Percentiles rank a stretch among this genome's conserved stretches.
These are phyloP conservation scores for Darevskia mixta DNA, from an alignment of 2,797 vertebrate species.

Conservation along the genomic window DNA sequence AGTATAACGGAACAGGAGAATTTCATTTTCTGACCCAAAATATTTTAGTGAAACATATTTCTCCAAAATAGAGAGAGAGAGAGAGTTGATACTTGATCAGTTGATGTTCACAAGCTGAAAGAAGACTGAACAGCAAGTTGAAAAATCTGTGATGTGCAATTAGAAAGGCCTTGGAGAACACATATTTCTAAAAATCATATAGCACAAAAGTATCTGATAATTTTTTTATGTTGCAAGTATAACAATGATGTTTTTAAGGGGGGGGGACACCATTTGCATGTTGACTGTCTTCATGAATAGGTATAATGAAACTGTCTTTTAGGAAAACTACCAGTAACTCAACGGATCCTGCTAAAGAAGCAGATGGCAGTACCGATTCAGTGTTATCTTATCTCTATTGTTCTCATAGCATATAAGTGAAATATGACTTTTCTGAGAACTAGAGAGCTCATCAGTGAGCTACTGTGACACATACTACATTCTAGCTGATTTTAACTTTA, in stretches of 20 bases:
- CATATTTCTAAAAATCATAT: constrained; percentile 50
- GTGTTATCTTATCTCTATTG: constrained; percentile 42
- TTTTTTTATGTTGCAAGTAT: constrained; percentile 19
- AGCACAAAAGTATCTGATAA: constrained; percentile 54
- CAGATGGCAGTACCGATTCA: constrained; percentile 26
- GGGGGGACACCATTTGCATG: neutral
- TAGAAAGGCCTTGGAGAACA: constrained; percentile 55
- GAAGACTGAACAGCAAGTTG: constrained; percentile 55
- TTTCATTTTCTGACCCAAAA: neutral
- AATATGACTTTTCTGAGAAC: constrained; percentile 49
- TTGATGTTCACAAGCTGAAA: constrained; percentile 55
- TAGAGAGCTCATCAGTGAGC: constrained; percentile 47
- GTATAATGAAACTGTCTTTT: constrained; percentile 32
- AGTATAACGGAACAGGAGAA: neutral
- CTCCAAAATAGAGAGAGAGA: constrained; percentile 14
- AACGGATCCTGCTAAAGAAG: constrained; percentile 40
- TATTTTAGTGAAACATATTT: constrained; percentile 1
- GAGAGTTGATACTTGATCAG: constrained; percentile 58
- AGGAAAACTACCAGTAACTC: constrained; percentile 47
- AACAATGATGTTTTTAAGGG: neutral
- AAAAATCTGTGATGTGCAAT: constrained; percentile 53
- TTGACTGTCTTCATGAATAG: constrained; percentile 39
- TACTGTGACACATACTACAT: constrained; percentile 37
- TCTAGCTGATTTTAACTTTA: constrained; percentile 20
- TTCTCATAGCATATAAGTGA: constrained; percentile 39